Base-by-base conservation (phyloP, 1,140 invertebrate genomes). In the Zaprionus inermis region DNA sequence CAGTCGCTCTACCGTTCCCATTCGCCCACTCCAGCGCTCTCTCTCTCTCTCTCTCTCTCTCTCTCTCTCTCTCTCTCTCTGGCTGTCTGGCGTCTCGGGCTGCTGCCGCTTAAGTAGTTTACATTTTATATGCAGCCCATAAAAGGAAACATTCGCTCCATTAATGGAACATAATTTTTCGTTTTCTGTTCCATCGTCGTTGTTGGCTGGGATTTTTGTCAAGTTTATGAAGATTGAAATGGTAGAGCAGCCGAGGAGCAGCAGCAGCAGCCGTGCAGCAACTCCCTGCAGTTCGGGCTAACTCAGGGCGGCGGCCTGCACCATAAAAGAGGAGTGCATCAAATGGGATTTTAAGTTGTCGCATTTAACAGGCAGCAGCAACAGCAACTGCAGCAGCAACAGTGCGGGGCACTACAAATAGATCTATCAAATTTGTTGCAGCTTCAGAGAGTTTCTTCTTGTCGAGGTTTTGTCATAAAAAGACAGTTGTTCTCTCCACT, bases 91-190 rank as follows among this genome's bases (percentile, higher is more conserved):
- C 71, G 38, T 52, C 41, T 56, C 61, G 32, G 16, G 55, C 72
- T 57, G 56, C 54, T 55, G 72, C 58, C 79, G 79, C 85, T 90
- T 90, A 90, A 91, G 85, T 91, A 90, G 86, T 90, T 90, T 91
- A 78, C 83, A 90, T 90, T 83, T 83, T 88, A 81, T 90, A 81
- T 82, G 81, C 81, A 65, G 73, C 59, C 83, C 83, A 88, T 88
- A 86, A 86, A 86, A 88, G 84, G 83, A 91, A 91, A 91, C 90
- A 89, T 88, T 84, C 84, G 88, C 84, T 89, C 88, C 88, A 91
- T 91, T 91, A 91, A 91, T 90, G 88, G 83, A 88, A 88, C 89
- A 83, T 85, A 91, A 91, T 91, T 83, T 84, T 91, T 77, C 80
- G 70, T 84, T 91, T 91, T 83, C 79, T 79, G 73, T 65, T 76